Evolutionary conservation across 2,888 invertebrate species (phyloP), one percentile per base, ranked within the genome.

Genomic region (Unio delphinus): DNA sequence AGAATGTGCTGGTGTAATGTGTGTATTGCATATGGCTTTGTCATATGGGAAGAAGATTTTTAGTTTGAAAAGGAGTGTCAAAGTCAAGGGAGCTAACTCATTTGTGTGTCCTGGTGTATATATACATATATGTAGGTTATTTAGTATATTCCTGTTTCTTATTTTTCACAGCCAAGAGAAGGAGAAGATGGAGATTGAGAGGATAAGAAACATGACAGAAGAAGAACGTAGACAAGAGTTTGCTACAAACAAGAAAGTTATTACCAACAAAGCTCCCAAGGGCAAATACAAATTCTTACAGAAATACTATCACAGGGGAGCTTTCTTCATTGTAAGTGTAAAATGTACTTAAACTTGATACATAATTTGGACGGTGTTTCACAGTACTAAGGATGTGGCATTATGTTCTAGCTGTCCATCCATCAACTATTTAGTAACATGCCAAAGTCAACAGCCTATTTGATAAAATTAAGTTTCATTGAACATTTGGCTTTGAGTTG

Each of bases 261-360:
- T 99, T 73, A 96, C 97, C 7, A 99, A 99, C 91, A 97, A 98
- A 69, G 86, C 86, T 34, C 82, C 83, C 1, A 90, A 90, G 76
- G 88, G 99, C 73, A 99, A 99, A 92, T 99, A 99, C 92, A 99
- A 99, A 91, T 99, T 99, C 91, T 91, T 99, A 82, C 99, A 99
- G 91, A 99, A 99, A 89, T 99, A 99, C 90, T 99, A 97, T 90
- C 99, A 99, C 92, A 94, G 99, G 87, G 99, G 99, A 90, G 99
- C 97, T 4, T 99, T 99, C 93, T 99, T 96, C 90, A 92, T 99
- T 93, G 93, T 93, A 86, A 89, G 79, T 75, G 6, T 30, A 7
- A 55, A 23, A 58, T 58, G 59, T 58, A 58, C 59, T 15, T n/a
- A 20, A 64, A 30, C n/a, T n/a, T 20, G n/a, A 23, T n/a, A 55